Conservation (phyloP, 2,113 vertebrate genomes). For the Scopus umbretta region DNA sequence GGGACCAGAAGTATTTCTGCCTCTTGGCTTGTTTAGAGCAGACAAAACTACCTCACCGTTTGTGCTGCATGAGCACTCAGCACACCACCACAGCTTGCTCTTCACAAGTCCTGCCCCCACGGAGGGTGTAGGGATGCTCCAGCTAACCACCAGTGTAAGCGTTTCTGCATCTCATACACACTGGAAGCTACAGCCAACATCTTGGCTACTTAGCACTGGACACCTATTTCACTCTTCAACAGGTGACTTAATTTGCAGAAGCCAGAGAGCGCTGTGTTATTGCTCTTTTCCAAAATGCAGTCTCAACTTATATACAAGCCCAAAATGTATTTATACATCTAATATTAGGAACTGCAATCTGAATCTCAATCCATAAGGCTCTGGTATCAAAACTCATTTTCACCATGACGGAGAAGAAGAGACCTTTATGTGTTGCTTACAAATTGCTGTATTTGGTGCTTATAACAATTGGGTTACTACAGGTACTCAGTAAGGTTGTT, state of each 20-base stretch:
- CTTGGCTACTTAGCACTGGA: neutral
- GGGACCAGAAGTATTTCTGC: conserved; percentile 17
- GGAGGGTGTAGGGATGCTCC: neutral
- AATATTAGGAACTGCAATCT: neutral
- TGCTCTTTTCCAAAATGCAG: neutral
- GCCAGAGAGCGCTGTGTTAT: neutral
- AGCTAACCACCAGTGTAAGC: neutral
- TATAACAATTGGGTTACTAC: neutral
- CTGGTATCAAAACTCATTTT: neutral
- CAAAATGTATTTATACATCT: neutral
- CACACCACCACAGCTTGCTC: neutral
- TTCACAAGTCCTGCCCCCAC: neutral
- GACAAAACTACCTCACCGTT: neutral
- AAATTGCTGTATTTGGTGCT: neutral
- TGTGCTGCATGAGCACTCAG: neutral
- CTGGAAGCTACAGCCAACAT: neutral
- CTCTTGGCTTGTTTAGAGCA: neutral
- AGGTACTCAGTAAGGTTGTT: neutral
- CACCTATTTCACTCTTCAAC: neutral
- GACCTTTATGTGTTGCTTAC: neutral
- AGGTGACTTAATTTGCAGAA: neutral
- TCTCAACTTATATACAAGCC: neutral
- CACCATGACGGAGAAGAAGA: neutral
- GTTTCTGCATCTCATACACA: neutral
- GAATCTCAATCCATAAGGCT: neutral